Percentiles rank a stretch among this genome's conserved stretches.
Conservation (phyloP, 2,113 vertebrate genomes). For the Notothenia rossii region DNA sequence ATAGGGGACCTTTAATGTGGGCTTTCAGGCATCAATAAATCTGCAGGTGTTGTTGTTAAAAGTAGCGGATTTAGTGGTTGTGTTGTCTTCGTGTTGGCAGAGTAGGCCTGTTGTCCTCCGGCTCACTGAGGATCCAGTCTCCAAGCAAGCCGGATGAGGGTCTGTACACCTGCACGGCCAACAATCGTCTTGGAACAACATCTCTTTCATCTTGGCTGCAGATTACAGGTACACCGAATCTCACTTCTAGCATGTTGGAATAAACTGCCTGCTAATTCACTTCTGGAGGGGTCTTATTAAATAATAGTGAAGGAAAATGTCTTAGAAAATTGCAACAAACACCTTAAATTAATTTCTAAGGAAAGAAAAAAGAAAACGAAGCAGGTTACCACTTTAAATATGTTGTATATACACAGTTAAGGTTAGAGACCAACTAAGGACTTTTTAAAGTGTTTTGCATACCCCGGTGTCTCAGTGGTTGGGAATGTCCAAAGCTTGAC, state of each 20-base stretch:
- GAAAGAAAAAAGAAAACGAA: no score
- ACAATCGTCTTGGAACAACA: conserved; percentile 87
- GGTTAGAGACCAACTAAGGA: no score
- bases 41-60: neutral
- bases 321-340: no score
- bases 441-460: neutral
- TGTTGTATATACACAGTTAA: no score
- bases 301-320: no score
- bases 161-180: conserved; percentile 93
- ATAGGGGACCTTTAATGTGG: neutral
- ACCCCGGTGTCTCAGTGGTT: conserved; percentile 29
- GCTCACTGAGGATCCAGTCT: conserved; percentile 90
- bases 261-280: neutral
- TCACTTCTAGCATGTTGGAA: neutral
- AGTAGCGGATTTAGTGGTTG: conserved; percentile 5
- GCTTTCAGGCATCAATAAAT: neutral
- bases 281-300: neutral
- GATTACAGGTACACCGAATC: conserved; percentile 85
- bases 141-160: conserved; percentile 92
- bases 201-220: conserved; percentile 91
- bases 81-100: conserved; percentile 81
- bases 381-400: no score
- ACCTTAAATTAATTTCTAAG: no score
- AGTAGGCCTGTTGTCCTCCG: conserved; percentile 88
- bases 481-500: conserved; percentile 61